Evolutionary conservation across 2,113 vertebrate genomes (phyloP).

Genomic region (Struthio camelus): DNA sequence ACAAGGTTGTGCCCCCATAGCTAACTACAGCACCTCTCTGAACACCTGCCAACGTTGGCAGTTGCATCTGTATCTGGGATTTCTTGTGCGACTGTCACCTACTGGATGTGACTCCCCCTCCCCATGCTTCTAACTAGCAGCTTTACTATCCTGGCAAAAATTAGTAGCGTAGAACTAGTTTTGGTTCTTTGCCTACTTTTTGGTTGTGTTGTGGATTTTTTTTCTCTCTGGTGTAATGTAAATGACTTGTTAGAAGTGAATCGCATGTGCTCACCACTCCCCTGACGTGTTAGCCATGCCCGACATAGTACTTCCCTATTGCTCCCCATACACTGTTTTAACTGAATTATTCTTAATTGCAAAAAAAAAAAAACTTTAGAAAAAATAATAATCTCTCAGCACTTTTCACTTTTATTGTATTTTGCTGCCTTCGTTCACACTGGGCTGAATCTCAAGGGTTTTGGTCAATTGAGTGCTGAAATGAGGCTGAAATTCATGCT

Average conservation of each 20-base stretch:
- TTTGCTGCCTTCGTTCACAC: neutral
- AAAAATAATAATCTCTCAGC: neutral
- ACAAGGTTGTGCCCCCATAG: neutral
- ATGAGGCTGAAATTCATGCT: neutral
- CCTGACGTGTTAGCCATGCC: neutral
- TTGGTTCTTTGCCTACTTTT: neutral
- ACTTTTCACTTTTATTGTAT: neutral
- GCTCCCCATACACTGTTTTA: neutral
- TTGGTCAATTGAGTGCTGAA: neutral
- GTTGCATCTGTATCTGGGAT: neutral
- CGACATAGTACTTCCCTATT: neutral
- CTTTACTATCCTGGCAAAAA: neutral
- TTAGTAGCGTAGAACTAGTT: neutral
- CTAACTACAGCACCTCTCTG: neutral
- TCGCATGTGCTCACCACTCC: neutral
- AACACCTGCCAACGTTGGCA: no score
- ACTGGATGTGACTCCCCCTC: neutral
- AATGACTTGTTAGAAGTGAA: neutral
- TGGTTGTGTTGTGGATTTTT: neutral
- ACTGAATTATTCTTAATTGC: no score
- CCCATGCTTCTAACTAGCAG: neutral
- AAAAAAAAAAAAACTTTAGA: neutral
- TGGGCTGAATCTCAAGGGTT: neutral
- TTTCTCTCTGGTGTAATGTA: neutral
- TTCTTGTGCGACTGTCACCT: fast-evolving